Conservation (phyloP, 2,888 invertebrate genomes). For the Megaustenia siamemsis region DNA sequence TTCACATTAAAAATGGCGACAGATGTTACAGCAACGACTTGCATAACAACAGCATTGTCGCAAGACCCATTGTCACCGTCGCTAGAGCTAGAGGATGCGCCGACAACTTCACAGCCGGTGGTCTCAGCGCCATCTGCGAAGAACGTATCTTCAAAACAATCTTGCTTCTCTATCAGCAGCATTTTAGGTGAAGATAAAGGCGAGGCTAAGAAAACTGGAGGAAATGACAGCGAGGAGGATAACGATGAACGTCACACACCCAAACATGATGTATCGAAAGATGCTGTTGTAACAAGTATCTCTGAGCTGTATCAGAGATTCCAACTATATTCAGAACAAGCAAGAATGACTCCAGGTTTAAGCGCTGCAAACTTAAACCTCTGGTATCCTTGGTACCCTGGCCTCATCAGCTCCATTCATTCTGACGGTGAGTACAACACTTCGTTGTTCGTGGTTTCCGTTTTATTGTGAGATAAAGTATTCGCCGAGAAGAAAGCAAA, state of each 20-base stretch:
- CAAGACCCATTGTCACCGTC: slow-evolving; percentile 16
- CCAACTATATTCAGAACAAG: slow-evolving; percentile 59
- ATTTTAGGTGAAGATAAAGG: slow-evolving; percentile 65
- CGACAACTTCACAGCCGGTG: not conserved
- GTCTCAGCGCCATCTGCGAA: slow-evolving; percentile 18
- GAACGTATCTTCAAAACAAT: slow-evolving; percentile 36
- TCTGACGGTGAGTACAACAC: slow-evolving; percentile 46
- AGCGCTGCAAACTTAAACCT: slow-evolving; percentile 51
- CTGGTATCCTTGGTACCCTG: slow-evolving; percentile 56
- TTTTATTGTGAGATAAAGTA: too few species aligned
- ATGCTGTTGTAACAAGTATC: slow-evolving; percentile 61
- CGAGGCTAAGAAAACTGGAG: not conserved
- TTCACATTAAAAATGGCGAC: slow-evolving; percentile 50
- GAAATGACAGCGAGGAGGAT: slow-evolving; percentile 10
- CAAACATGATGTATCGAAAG: slow-evolving; percentile 13
- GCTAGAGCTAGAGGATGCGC: not conserved
- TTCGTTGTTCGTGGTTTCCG: too few species aligned
- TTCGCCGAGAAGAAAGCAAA: too few species aligned
- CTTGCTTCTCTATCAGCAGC: slow-evolving; percentile 72
- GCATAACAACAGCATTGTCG: slow-evolving; percentile 1
- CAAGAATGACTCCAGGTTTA: slow-evolving; percentile 46
- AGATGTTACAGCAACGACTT: slow-evolving; percentile 22
- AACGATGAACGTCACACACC: slow-evolving; percentile 16
- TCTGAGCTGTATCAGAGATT: slow-evolving; percentile 61
- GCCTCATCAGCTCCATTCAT: slow-evolving; percentile 42